Evolutionary conservation across 2,888 invertebrate genomes (phyloP), one percentile per base, ranked within the genome.

Genomic region (Drosophila nigricruria): DNA sequence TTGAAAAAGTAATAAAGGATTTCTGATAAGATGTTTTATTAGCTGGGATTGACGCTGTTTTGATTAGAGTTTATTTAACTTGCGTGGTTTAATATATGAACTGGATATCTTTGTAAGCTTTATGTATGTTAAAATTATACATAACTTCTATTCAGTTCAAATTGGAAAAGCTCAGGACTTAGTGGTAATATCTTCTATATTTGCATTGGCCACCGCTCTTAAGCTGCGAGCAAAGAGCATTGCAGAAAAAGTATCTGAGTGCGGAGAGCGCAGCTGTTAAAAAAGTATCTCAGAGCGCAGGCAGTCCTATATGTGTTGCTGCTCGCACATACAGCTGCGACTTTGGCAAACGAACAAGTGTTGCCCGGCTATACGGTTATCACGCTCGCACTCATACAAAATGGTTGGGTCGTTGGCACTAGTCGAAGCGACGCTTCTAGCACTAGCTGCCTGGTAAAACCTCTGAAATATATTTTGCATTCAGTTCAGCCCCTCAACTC

Each of bases 401-500:
- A 16, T 52, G 30, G 25, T 50, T 70, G 63, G 63, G 77, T 79
- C 67, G 71, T 70, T 74, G 74, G 59, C 78, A 69, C 49, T 65
- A 47, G 57, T 57, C 53, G 47, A 49, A 53, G 42, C 52, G 57
- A 43, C 56, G 50, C 54, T 38, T 25, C 59, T 45, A 53, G 52
- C 71, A 69, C 65, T 77, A 45, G 34, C 70, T 69, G 78, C 34
- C 63, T 70, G 59, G 45, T 61, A 10, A 53, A 60, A 43, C 50
- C 53, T 59, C 65, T 63, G 57, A 73, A 63, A 70, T 62, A 58
- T 64, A 60, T 61, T 71, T 71, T 67, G 74, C 79, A 70, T 62
- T 79, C 77, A 82, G 80, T 82, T 73, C 64, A 69, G 69, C 38
- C 72, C 70, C 73, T 83, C 74, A 72, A 65, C 62, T 77, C 62